A percentile compares a stretch with the other conserved stretches of the same genome.
Conservation (phyloP, 2,113 vertebrate species). For the Catagonus wagneri region DNA sequence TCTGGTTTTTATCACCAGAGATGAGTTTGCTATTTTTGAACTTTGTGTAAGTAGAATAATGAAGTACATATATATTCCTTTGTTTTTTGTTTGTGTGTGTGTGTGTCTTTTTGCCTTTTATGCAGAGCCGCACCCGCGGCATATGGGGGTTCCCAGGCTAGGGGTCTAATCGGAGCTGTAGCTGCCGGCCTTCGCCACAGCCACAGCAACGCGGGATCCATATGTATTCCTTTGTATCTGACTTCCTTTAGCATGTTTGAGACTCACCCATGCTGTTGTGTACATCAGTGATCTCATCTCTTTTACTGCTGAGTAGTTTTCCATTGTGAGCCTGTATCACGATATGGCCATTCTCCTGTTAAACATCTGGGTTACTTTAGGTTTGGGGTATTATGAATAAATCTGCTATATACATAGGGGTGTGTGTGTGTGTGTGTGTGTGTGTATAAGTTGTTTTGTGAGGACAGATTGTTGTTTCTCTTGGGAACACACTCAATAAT, state of each 20-base stretch:
- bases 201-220: too few species aligned
- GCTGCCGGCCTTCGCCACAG: too few species aligned
- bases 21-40: background rate
- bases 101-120: too few species aligned
- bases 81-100: too few species aligned
- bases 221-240: accelerated
- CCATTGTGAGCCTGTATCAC: background rate
- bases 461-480: background rate
- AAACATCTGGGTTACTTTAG: background rate
- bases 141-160: too few species aligned
- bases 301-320: background rate
- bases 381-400: background rate
- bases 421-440: background rate
- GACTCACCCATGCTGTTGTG: background rate
- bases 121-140: too few species aligned
- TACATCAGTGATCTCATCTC: background rate
- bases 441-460: background rate
- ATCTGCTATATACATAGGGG: background rate
- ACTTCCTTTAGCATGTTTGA: background rate
- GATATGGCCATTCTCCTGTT: background rate
- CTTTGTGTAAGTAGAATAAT: background rate
- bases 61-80: accelerated
- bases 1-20: background rate
- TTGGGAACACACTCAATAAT: background rate
- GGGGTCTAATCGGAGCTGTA: too few species aligned